Conservation (phyloP, 2,888 invertebrate species). For the Saturnia japonica region DNA sequence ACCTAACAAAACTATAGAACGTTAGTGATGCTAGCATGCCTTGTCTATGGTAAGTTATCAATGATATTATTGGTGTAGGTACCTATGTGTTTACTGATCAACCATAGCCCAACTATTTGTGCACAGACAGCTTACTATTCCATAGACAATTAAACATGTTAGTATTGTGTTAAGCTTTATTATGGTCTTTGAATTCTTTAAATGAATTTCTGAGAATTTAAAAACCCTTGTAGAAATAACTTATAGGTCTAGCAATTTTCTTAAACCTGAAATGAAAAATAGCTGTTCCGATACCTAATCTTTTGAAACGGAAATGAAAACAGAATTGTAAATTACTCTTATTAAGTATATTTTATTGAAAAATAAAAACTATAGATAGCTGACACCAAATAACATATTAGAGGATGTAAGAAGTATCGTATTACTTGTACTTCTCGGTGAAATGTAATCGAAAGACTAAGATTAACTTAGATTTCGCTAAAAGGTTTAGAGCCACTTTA, state of each 20-base stretch:
- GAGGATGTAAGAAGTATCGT: background rate
- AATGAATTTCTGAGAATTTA: background rate
- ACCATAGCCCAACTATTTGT: slow-evolving; percentile 72
- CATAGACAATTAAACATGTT: background rate
- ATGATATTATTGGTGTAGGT: slow-evolving; percentile 40
- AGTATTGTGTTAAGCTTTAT: too few relatives aligned
- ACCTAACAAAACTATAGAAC: slow-evolving; percentile 53
- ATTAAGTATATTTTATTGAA: too few relatives aligned
- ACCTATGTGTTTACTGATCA: slow-evolving; percentile 55
- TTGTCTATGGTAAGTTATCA: slow-evolving; percentile 53
- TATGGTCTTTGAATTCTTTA: too few relatives aligned
- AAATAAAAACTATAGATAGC: too few relatives aligned
- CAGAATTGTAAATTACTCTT: too few relatives aligned
- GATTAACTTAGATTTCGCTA: background rate
- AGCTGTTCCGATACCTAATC: background rate
- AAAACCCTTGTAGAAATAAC: background rate
- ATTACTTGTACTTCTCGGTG: background rate
- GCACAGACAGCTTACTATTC: slow-evolving; percentile 38
- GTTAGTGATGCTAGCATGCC: slow-evolving; percentile 77
- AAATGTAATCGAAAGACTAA: background rate
- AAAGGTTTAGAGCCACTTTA: too few relatives aligned
- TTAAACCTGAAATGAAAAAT: background rate
- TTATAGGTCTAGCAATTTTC: background rate
- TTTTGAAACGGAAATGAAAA: background rate
- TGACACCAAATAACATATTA: too few relatives aligned